Conservation (phyloP, 1,140 invertebrate genomes). For the Spodoptera frugiperda region DNA sequence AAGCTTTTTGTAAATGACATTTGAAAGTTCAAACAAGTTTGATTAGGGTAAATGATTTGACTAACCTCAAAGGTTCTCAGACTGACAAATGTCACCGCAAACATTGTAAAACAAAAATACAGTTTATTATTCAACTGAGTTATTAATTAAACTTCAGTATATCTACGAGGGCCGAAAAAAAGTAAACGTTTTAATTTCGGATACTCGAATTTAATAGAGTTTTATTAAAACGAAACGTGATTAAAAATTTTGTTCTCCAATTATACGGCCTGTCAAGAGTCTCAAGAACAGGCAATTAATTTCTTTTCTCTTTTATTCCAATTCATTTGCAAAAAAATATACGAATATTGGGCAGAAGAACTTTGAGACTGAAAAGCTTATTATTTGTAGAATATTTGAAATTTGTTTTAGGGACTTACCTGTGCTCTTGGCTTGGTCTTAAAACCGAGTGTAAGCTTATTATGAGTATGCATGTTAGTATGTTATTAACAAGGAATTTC, state of each 20-base stretch:
- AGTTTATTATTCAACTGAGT: constrained; percentile 8
- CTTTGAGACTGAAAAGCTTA: not conserved
- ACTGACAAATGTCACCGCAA: constrained; percentile 25
- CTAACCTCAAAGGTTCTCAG: constrained; percentile 7
- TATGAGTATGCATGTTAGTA: no score
- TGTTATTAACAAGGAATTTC: no score
- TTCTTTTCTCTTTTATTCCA: constrained; percentile 36
- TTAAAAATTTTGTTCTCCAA: constrained; percentile 26
- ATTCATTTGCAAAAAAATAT: constrained; percentile 22
- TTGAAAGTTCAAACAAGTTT: constrained; percentile 50
- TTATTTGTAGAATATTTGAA: not conserved
- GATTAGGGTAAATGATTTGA: constrained; percentile 40
- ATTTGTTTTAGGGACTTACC: no score
- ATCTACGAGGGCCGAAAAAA: constrained; percentile 16
- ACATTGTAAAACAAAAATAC: constrained; percentile 1
- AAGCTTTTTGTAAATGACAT: constrained; percentile 51
- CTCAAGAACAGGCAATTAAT: constrained; percentile 35
- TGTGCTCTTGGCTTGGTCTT: no score
- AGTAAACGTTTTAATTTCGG: constrained; percentile 28
- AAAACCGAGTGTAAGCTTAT: no score
- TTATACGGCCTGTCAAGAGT: constrained; percentile 38
- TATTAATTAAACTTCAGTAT: constrained; percentile 29
- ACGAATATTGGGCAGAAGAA: not conserved
- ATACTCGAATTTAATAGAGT: constrained; percentile 32
- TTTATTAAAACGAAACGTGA: constrained; percentile 39